Percentiles rank a stretch among this genome's conserved stretches.
phyloP scores from a whole-genome alignment of 2,113 vertebrate genomes.

The Galeopterus variegatus region DNA sequence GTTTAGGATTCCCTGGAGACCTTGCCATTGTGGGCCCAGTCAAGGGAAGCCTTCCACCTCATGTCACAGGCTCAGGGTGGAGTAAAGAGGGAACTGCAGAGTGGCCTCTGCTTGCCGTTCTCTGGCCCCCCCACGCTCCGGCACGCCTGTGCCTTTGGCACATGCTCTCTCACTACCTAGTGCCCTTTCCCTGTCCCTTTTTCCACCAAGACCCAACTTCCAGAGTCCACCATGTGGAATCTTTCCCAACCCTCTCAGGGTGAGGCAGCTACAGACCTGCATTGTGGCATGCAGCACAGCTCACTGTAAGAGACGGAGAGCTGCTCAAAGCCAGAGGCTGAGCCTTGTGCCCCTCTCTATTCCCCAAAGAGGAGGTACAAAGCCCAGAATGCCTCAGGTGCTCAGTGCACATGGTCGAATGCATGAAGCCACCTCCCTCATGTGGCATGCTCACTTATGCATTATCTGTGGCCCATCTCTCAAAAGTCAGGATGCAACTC shows the following conservation, averaged over 20 bases:
- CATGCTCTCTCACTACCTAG: fast-evolving
- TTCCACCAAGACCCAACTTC: not conserved
- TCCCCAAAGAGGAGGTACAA: not conserved
- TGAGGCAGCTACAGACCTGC: not conserved
- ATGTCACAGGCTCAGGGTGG: not conserved
- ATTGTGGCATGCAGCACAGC: not conserved
- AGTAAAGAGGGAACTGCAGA: not conserved
- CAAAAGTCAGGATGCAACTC: not conserved
- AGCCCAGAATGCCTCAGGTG: not conserved
- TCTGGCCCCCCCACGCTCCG: not conserved
- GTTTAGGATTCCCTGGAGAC: not conserved
- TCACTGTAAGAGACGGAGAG: not conserved
- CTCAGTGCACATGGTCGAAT: not conserved
- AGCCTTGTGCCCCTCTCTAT: not conserved
- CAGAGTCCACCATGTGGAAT: not conserved
- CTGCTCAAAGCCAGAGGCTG: not conserved
- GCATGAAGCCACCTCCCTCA: fast-evolving
- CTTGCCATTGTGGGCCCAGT: not conserved
- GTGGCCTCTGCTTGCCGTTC: not conserved
- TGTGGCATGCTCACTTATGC: fast-evolving
- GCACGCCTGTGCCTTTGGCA: not conserved
- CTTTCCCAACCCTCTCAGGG: not conserved
- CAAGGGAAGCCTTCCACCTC: not conserved
- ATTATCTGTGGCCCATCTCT: not conserved
- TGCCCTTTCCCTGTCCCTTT: not conserved